Percentiles rank a stretch among this genome's conserved stretches.
Evolutionary conservation across 2,113 vertebrate genomes (phyloP).

Genomic region (Ifrita kowaldi): DNA sequence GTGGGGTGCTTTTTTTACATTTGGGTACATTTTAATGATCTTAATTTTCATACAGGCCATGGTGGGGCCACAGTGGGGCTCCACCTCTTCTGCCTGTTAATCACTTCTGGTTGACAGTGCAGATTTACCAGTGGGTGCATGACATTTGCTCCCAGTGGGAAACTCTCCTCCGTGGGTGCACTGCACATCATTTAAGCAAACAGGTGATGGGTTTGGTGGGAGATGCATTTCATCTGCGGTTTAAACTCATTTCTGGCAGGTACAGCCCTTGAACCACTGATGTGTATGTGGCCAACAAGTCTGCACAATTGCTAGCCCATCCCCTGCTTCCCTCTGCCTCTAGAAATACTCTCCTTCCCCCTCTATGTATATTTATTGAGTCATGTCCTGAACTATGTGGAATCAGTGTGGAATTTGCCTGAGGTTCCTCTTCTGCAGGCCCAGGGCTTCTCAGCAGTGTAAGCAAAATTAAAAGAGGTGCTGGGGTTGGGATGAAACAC

Average conservation of each 20-base stretch:
- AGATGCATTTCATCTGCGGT: neutral
- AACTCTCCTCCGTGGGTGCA: neutral
- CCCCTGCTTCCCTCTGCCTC: neutral
- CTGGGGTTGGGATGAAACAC: neutral
- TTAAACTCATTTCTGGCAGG: neutral
- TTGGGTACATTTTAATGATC: neutral
- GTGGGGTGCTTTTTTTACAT: neutral
- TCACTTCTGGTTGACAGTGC: neutral
- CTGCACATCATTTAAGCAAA: neutral
- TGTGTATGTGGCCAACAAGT: neutral
- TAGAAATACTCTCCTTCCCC: neutral
- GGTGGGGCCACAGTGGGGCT: neutral
- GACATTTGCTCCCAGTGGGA: neutral
- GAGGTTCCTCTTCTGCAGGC: neutral
- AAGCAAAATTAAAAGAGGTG: neutral
- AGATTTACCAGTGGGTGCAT: rapidly evolving
- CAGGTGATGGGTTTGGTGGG: neutral
- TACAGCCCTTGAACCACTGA: neutral
- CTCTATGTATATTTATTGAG: neutral
- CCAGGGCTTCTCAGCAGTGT: neutral
- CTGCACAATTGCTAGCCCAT: neutral
- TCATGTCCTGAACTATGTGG: neutral
- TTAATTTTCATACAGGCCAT: neutral
- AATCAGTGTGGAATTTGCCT: constrained; percentile 18
- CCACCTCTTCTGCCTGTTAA: neutral